phyloP scores from a whole-genome alignment of 2,797 vertebrate species.

The Syndactyla subalaris region DNA sequence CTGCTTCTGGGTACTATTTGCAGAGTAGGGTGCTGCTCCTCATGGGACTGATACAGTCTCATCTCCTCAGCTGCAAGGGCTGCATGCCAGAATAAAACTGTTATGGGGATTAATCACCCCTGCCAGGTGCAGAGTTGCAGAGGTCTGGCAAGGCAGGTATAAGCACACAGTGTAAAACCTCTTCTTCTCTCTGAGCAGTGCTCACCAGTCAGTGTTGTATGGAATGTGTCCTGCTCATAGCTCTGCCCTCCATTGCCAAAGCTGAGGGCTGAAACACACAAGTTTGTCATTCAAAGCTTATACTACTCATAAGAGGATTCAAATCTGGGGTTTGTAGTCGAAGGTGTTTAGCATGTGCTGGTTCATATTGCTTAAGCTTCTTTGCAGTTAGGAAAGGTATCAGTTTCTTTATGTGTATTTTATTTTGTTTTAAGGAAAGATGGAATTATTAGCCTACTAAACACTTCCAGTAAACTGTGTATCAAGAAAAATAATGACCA shows the following conservation, averaged over 20 bases:
- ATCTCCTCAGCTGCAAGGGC: background rate
- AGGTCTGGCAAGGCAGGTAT: background rate
- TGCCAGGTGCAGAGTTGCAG: background rate
- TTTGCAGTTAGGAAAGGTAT: background rate
- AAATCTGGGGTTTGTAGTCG: background rate
- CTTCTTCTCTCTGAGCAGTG: background rate
- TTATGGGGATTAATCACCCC: rapidly evolving
- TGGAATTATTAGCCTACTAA: background rate
- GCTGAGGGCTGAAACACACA: background rate
- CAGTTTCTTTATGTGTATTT: background rate
- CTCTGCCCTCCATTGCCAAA: background rate
- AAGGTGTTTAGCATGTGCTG: background rate
- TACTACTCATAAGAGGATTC: background rate
- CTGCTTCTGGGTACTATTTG: background rate
- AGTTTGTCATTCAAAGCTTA: background rate
- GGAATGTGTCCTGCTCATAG: background rate
- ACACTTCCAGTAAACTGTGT: background rate
- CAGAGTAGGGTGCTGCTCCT: background rate
- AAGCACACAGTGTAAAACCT: background rate
- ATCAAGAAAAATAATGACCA: background rate
- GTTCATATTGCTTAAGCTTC: background rate
- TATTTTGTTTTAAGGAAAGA: background rate
- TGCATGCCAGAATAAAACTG: background rate
- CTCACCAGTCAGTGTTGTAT: background rate
- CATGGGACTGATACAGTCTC: background rate